Base-by-base conservation (phyloP, 1,140 invertebrate genomes). In the Frieseomelitta varia region DNA sequence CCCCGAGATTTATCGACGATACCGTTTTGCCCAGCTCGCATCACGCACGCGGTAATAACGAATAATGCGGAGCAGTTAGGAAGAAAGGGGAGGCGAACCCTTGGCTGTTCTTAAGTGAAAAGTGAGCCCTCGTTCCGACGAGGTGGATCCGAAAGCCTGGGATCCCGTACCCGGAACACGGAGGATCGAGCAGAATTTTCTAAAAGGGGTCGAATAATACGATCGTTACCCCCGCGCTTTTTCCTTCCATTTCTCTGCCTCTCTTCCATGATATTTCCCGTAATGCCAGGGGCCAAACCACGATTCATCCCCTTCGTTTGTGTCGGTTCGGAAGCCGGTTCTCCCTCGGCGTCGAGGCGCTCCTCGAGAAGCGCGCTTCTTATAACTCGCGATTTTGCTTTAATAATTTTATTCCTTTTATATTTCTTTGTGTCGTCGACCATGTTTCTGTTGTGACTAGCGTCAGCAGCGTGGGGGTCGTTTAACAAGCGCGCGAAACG, bases 31-130 rank as follows among this genome's bases (percentile, higher is more conserved):
- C 76, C 75, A 63, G 68, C 76, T 79, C 82, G 81, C 76, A 58
- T 86, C 78, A 90, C 82, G 87, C 85, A 90, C 87, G 69, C 79
- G 78, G 86, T 90, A 90, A 90, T 90, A 90, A 90, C 89, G 88
- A 90, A 87, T 90, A 90, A 90, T 90, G 78, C 83, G 56, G 61
- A 80, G 85, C 85, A 89, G 88, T 90, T 90, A 87, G 58, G 47
- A 53, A n/a, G 24, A 39, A 75, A 34, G 74, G 74, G 74, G 58
- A 27, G n/a, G 17, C 74, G 15, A 63, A 75, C 67, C 88, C 63
- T 72, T 71, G 68, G 68, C 72, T 47, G 85, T 85, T 85, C 88
- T 90, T 90, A 90, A 90, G 88, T 90, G 88, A 90, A 90, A 90
- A 90, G 89, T 90, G 88, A 90, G 89, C 89, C 80, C 88, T 89